Evolutionary conservation across 2,113 vertebrate species (phyloP).

Genomic region (Xenotilapia flavipinnis): DNA sequence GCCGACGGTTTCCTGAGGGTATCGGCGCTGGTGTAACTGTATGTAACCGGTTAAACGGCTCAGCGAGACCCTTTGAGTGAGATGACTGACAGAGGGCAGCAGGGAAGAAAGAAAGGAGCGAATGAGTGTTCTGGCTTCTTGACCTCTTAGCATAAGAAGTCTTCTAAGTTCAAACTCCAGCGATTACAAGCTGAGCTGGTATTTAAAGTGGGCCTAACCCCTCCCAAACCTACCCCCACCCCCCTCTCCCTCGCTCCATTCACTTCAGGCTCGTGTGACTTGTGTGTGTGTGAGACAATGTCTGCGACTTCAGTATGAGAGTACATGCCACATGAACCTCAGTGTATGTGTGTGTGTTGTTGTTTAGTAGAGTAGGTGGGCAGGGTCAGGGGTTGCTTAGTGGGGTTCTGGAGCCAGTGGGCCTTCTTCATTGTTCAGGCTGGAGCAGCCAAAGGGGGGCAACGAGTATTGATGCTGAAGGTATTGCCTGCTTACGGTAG

Average conservation of each 20-base stretch:
- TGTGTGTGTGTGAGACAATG: constrained; percentile 25
- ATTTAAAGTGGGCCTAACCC: constrained; percentile 47
- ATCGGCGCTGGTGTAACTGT: constrained; percentile 6
- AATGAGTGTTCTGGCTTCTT: constrained; percentile 63
- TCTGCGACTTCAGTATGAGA: constrained; percentile 10
- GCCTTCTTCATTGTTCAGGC: constrained; percentile 59
- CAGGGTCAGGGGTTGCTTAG: constrained; percentile 56
- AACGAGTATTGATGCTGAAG: constrained; percentile 54
- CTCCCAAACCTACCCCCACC: neutral
- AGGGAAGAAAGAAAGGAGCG: constrained; percentile 16
- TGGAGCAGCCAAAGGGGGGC: constrained; percentile 30
- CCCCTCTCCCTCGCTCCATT: neutral
- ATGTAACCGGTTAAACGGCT: constrained; percentile 11
- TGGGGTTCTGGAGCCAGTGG: constrained; percentile 69
- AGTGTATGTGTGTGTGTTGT: neutral
- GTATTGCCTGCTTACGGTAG: constrained; percentile 51
- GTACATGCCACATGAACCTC: constrained; percentile 15
- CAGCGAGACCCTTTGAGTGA: constrained; percentile 1
- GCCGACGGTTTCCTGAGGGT: neutral
- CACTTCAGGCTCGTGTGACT: constrained; percentile 27
- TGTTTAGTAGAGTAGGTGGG: constrained; percentile 41
- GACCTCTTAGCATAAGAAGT: constrained; percentile 65
- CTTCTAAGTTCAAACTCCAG: constrained; percentile 67
- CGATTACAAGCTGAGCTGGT: constrained; percentile 64
- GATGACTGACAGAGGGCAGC: constrained; percentile 50